Evolutionary conservation across 1,140 invertebrate species (phyloP), one percentile per base, ranked within the genome.

Genomic region (Lerema accius): DNA sequence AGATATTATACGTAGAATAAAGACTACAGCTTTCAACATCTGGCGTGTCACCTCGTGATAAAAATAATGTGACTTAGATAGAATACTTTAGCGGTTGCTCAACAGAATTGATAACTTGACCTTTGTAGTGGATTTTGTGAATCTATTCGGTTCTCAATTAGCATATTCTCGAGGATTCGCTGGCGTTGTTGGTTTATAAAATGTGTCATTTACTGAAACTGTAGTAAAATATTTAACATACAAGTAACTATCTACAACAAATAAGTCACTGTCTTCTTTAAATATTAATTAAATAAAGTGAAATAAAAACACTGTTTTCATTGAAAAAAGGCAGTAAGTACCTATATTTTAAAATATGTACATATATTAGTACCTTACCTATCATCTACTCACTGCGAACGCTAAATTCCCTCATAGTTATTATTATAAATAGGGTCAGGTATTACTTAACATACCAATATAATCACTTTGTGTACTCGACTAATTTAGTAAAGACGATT

Each of bases 391-490:
- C 2, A 23, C 19, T 23, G 5, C 5, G 19, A 23, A 23, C 19
- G 19, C 19, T 23, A 23, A 23, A 23, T 23, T 23, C 19, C 19
- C 5, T 23, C 19, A 23, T 23, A 3, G 19, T 23, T 23, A 23
- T 23, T 23, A 23, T 23, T 3, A 23, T 5, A 23, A 23, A 23
- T 23, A 23, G 19, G 19, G 19, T 32, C 28, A 32, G 28, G 9
- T 32, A 32, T 32, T 32, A 9, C 5, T 23, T 3, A 3, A 4
- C 0, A 9, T 46, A 46, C 26, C 7, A n/a, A 56, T 5, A 32
- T 56, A 56, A 56, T 56, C 28, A 23, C 40, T 32, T 56, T 56
- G 53, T 42, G 16, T 56, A 56, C 40, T 56, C 26, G 9, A 56
- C 39, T 56, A 56, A 56, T 56, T 56, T 56, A 56, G 53, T 56